phyloP scores from a whole-genome alignment of 2,888 invertebrate genomes.

The Drosophila emarginata region DNA sequence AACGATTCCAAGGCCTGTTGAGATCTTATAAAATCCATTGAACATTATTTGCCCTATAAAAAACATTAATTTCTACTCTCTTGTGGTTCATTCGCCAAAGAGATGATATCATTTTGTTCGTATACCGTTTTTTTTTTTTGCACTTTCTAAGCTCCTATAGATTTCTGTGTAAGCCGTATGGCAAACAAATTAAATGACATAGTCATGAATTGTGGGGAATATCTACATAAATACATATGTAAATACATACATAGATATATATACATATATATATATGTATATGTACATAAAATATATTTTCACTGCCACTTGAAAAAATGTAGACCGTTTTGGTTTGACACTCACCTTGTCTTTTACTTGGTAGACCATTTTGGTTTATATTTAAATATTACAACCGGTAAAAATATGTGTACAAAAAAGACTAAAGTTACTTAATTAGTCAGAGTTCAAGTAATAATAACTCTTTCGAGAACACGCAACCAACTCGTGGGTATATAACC shows the following conservation, averaged over 20 bases:
- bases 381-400: conserved; percentile 50
- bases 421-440: conserved; percentile 50
- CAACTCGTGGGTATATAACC: conserved; percentile 49
- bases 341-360: conserved; percentile 78
- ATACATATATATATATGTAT: background rate
- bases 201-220: conserved; percentile 3
- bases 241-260: background rate
- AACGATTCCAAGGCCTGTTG: background rate
- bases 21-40: background rate
- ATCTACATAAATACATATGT: background rate
- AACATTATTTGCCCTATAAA: no score
- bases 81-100: conserved; percentile 15
- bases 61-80: background rate
- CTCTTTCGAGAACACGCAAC: conserved; percentile 36
- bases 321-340: conserved; percentile 15
- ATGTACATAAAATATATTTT: background rate
- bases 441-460: conserved; percentile 28
- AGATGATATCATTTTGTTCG: conserved; percentile 59
- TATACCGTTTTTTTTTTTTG: conserved; percentile 43
- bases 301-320: background rate
- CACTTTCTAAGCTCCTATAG: conserved; percentile 21
- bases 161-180: conserved; percentile 44
- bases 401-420: conserved; percentile 31
- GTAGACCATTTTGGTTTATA: conserved; percentile 77
- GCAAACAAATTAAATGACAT: conserved; percentile 20